Evolutionary conservation across 1,140 invertebrate genomes (phyloP), one percentile per base, ranked within the genome.

Genomic region (Cotesia typhae): DNA sequence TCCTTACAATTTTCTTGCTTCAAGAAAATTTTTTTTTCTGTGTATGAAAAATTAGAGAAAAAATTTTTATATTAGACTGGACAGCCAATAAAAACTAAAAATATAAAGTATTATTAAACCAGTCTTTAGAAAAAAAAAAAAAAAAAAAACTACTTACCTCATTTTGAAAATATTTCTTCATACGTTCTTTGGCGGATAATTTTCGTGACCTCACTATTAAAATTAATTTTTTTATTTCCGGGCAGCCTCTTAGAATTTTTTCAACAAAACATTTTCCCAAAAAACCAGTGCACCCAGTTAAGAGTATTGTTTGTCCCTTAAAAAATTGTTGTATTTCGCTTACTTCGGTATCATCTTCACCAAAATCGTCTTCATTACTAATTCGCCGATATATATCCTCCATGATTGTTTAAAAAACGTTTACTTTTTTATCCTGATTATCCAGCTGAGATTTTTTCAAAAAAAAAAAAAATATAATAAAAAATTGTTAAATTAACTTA

Each of bases 261-360:
- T 92, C 91, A 5, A 92, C 81, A 9, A 92, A 78, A 41, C 88
- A 85, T 81, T 90, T 92, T 0, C 91, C 91, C 66, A 92, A 82
- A 78, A 91, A 91, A 35, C 90, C 90, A 3, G 90, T 90, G 1
- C 64, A 76, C 5, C 78, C 79, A 3, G 77, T 77, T 2, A 79
- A 6, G 4, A 81, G 72, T 51, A 83, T 47, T 0, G 74, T 77
- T 71, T 81, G 78, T 0, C 74, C 78, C 0, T 67, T 55, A 41
- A 78, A 81, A 72, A 79, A 78, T n/a, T 76, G 66, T 71, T 72
- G 65, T 36, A 82, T 82, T 61, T 81, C 69, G 70, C 82, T 80
- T 5, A 68, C 52, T 4, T 75, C 76, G 1, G 67, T 57, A 38
- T 60, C 71, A n/a, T 35, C 38, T 1, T 35, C 10, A 20, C 71